Base-by-base conservation (phyloP, 2,797 vertebrate genomes). In the Sebastolobus alascanus region DNA sequence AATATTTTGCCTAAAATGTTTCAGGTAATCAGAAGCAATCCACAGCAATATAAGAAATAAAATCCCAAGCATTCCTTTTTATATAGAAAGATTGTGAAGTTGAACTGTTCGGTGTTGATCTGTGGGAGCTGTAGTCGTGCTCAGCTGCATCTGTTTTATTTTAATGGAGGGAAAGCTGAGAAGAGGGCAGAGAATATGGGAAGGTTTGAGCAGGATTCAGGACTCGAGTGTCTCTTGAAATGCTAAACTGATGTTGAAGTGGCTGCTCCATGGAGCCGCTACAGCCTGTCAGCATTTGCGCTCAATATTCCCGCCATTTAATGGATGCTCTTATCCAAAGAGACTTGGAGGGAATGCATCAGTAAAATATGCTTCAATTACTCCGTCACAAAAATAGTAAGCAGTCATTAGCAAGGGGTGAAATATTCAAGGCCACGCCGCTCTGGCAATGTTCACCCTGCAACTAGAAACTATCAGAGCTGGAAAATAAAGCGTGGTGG, bases 271-370 rank as follows among this genome's bases (percentile, higher is more conserved):
- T 46, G 43, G 58, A 82, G 43, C 25, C 59, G 12, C 1, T 58
- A 35, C 33, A 72, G 58, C 38, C 66, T 43, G 0, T 71, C 29
- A 27, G 25, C 46, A 67, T 71, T 82, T 68, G 37, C 38, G 22
- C 35, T 77, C 52, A n/a, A 27, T 64, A 64, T 74, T 75, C n/a
- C 4, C 38, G 1, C 22, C 25, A 59, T 59, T 56, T 60, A 67
- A 54, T 37, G 25, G 46, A 31, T 38, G 50, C 50, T 52, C 20
- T 52, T 20, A 58, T 64, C 25, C 35, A 68, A 50, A 46, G 37
- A 55, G 35, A 68, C 12, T 66, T 20, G 31, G 64, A 73, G 20
- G 65, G 29, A 79, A 43, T 58, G 52, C 20, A 71, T 63, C 20
- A 25, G 31, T 52, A 66, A 64, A 65, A 60, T 31, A 38, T 43